Conservation (phyloP, 30 jellyfish, hydroid and myxozoan genomes). For the Calvadosia cruxmelitensis region DNA sequence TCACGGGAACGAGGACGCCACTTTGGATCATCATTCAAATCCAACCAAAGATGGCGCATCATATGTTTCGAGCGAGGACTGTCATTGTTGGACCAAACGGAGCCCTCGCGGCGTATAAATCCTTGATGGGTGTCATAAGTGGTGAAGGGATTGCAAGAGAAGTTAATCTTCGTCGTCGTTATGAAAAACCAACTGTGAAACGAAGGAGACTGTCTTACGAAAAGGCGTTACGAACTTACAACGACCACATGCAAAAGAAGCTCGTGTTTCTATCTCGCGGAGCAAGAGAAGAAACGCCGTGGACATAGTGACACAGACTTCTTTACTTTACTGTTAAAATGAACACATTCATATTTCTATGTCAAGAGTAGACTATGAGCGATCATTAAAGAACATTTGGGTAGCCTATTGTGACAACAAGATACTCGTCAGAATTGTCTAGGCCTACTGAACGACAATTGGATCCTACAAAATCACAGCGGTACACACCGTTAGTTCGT, state of each 20-base stretch:
- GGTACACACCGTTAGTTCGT: too few species aligned
- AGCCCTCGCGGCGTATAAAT: constrained; percentile 68
- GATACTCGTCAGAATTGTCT: too few species aligned
- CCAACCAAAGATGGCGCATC: constrained; percentile 57
- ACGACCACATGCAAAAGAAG: constrained; percentile 42
- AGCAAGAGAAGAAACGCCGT: constrained; percentile 67
- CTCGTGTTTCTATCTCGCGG: constrained; percentile 42
- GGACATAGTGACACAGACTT: too few species aligned
- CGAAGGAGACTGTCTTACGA: constrained; percentile 61
- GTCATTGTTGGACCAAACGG: constrained; percentile 89
- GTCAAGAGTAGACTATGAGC: too few species aligned
- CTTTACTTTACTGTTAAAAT: too few species aligned
- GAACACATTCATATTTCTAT: too few species aligned
- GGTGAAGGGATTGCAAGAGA: constrained; percentile 65
- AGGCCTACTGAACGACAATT: too few species aligned
- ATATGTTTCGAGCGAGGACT: constrained; percentile 68
- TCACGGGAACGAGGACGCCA: too few species aligned
- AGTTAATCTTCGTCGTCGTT: constrained; percentile 49
- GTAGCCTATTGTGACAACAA: too few species aligned
- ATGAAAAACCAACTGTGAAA: constrained; percentile 85
- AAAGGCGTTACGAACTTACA: constrained; percentile 47
- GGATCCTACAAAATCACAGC: too few species aligned
- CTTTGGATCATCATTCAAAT: too few species aligned
- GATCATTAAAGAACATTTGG: too few species aligned
- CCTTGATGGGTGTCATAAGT: constrained; percentile 42